Base-by-base conservation (phyloP, 1,140 invertebrate species). In the Bombus huntii region DNA sequence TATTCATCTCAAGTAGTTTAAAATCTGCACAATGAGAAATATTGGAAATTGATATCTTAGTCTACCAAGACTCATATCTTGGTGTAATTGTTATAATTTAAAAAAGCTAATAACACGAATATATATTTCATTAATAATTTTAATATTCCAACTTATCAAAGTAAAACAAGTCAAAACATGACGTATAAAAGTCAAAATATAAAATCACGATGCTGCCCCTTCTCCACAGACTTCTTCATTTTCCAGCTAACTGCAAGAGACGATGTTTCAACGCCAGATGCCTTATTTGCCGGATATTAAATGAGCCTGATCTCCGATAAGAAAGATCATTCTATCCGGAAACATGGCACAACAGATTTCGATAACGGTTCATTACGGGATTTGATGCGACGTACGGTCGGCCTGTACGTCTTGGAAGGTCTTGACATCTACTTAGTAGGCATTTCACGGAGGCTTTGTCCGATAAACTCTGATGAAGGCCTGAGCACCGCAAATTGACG, bases 391-490 rank as follows among this genome's bases (percentile, higher is more conserved):
- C n/a, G 22, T 44, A 31, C 42, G n/a, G 2, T 31, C 28, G 18
- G 1, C 6, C 25, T 28, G 34, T 44, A 5, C n/a, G 31, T 80
- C 65, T 70, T 70, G 42, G 31, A 66, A 70, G 42, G 42, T 82
- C 57, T 31, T 37, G 47, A 42, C 37, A 31, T 74, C 37, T 82
- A 74, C 53, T 74, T 65, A 65, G 57, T 59, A 81, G 37, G 22
- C 70, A 82, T 44, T 82, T 82, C 80, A 65, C 13, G n/a, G 57
- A 10, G 25, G 71, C 57, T 77, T 66, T 37, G 34, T 53, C 44
- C 81, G 74, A n/a, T 77, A 83, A 83, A 83, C 81, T 83, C 31
- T 15, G 44, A 76, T 8, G 59, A 76, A 83, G n/a, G 44, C 34
- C 10, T 9, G 31, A 39, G 34, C 39, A 57, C 65, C 34, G 28